These are phyloP conservation scores for Xenus cinereus DNA, from an alignment of 2,113 vertebrate species.

Conservation along the genomic window DNA sequence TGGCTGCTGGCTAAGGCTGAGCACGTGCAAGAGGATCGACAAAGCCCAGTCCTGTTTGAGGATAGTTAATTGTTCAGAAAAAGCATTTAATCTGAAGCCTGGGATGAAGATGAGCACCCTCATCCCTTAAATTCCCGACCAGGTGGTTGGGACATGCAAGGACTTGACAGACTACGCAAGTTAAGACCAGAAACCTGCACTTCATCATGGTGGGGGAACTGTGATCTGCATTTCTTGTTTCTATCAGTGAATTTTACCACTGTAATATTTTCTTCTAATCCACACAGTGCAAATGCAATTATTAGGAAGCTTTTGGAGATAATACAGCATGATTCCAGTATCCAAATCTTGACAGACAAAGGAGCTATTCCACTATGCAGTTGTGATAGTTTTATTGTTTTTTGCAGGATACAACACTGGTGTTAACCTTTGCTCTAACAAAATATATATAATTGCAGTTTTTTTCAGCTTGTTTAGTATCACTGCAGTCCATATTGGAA, in stretches of 20 bases:
- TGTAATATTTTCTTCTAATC: background rate
- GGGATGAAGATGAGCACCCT: background rate
- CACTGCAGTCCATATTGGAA: background rate
- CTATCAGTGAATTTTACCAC: background rate
- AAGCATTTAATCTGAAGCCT: background rate
- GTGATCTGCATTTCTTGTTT: background rate
- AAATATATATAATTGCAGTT: background rate
- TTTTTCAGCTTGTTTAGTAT: background rate
- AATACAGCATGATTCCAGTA: background rate
- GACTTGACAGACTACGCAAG: rapidly evolving
- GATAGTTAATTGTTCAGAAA: background rate
- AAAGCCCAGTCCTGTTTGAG: background rate
- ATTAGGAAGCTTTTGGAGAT: background rate
- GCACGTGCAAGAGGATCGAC: rapidly evolving
- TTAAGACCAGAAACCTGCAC: background rate
- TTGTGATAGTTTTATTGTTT: background rate
- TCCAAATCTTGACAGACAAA: background rate
- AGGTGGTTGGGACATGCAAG: background rate
- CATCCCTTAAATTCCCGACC: too few relatives aligned
- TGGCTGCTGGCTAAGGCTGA: background rate
- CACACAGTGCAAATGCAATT: background rate
- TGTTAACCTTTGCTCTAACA: background rate
- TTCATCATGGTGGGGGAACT: rapidly evolving
- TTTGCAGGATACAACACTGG: background rate
- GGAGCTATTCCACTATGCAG: background rate